Conservation (phyloP, 2,797 vertebrate species). For the Streptopelia turtur region DNA sequence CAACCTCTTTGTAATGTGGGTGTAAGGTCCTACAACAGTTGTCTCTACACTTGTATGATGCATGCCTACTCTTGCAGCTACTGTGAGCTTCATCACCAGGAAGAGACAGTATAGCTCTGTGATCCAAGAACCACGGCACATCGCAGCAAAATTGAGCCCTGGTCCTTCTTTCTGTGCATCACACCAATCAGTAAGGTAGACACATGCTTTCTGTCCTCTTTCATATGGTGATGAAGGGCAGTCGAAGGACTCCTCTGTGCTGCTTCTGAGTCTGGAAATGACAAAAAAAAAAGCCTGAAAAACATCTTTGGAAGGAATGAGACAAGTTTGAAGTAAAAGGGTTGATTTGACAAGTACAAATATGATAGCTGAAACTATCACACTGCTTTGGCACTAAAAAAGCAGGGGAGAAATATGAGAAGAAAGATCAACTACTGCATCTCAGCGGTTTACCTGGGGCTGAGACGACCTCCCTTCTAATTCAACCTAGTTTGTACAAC, state of each 20-base stretch:
- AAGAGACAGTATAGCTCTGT: background rate
- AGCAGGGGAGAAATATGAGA: background rate
- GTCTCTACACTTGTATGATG: background rate
- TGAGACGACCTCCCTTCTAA: background rate
- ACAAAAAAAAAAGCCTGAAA: background rate
- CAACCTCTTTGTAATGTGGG: background rate
- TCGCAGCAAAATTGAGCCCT: background rate
- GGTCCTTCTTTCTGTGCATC: background rate
- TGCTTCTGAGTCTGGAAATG: constrained; percentile 30
- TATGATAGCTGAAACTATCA: constrained; percentile 40
- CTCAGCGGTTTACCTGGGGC: background rate
- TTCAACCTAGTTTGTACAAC: background rate
- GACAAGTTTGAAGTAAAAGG: constrained; percentile 54
- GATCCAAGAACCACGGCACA: background rate
- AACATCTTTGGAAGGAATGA: constrained; percentile 3
- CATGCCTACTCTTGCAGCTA: background rate
- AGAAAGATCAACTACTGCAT: constrained; percentile 40
- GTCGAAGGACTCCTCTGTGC: background rate
- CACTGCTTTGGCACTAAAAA: background rate
- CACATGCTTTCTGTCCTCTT: constrained; percentile 8
- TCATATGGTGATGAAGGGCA: constrained; percentile 69
- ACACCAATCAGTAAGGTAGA: background rate
- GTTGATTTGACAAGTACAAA: constrained; percentile 61
- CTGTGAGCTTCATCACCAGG: background rate
- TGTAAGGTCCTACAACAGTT: background rate